Percentiles rank a stretch among this genome's conserved stretches.
Evolutionary conservation across 2,888 invertebrate species (phyloP).

Genomic region (Epistrophella euchroma): DNA sequence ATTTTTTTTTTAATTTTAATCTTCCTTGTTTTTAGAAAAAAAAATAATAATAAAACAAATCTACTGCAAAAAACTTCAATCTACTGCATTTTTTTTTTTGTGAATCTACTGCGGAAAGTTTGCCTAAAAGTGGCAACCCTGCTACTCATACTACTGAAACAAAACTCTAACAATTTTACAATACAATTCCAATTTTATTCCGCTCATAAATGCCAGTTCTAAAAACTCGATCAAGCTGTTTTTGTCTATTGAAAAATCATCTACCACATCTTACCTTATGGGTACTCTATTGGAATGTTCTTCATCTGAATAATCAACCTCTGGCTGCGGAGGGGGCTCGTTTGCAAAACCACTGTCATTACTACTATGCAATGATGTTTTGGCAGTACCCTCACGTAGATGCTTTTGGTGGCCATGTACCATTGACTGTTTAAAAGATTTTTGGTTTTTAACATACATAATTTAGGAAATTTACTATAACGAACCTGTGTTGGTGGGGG

Average conservation of each 20-base stretch:
- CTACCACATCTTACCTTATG: conserved; percentile 83
- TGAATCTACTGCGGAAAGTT: too few relatives aligned
- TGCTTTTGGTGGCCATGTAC: conserved; percentile 78
- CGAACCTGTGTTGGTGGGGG: conserved; percentile 79
- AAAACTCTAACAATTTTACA: neutral
- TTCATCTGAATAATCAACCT: conserved; percentile 95
- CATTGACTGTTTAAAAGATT: conserved; percentile 65
- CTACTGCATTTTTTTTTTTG: too few relatives aligned
- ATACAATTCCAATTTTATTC: conserved; percentile 61
- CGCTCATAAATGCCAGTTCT: neutral
- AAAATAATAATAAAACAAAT: too few relatives aligned
- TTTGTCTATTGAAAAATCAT: neutral
- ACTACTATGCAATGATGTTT: conserved; percentile 93
- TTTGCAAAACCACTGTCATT: conserved; percentile 97
- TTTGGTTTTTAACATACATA: conserved; percentile 47
- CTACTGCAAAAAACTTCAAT: too few relatives aligned
- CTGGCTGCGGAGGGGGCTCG: conserved; percentile 93
- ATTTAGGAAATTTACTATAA: neutral
- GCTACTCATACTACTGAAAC: too few relatives aligned
- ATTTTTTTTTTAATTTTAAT: too few relatives aligned
- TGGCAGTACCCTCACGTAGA: conserved; percentile 85
- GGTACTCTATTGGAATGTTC: conserved; percentile 88
- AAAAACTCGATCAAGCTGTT: neutral
- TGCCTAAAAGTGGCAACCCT: too few relatives aligned
- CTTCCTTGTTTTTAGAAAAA: too few relatives aligned